phyloP scores from a whole-genome alignment of 2,888 invertebrate species.

The Asteroscopus sphinx region DNA sequence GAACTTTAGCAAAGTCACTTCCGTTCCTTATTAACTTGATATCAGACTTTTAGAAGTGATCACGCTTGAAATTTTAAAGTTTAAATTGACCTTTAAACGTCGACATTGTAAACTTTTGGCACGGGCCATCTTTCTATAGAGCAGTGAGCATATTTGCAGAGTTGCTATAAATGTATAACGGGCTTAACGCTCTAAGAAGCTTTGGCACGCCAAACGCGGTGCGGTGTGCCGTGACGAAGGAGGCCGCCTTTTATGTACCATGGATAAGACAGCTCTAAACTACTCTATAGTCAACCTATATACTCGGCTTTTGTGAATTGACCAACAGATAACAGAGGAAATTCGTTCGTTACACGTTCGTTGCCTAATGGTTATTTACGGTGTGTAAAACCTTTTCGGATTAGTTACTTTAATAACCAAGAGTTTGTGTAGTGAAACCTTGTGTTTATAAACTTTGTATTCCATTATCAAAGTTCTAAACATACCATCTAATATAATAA shows the following conservation, averaged over 20 bases:
- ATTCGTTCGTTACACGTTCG: not conserved
- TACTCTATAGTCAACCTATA: conserved; percentile 1
- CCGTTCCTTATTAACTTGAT: not conserved
- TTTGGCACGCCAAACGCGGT: conserved; percentile 21
- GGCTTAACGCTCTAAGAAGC: conserved; percentile 8
- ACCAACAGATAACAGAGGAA: conserved; percentile 14
- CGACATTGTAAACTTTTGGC: not conserved
- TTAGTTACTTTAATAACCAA: conserved; percentile 1
- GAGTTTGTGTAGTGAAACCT: not conserved
- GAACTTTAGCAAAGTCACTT: conserved; percentile 4
- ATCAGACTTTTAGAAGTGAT: conserved; percentile 2
- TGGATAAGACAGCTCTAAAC: conserved; percentile 11
- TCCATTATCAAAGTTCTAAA: no score
- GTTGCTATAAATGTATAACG: not conserved
- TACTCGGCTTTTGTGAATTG: conserved; percentile 8
- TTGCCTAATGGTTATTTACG: not conserved
- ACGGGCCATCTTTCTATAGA: not conserved
- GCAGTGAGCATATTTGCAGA: not conserved
- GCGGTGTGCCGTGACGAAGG: not conserved
- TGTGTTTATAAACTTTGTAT: not conserved
- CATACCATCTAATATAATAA: no score
- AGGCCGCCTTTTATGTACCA: conserved; percentile 20
- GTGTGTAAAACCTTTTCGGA: not conserved
- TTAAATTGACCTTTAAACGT: conserved; percentile 1
- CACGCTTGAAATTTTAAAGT: not conserved